Percentiles rank a stretch among this genome's conserved stretches.
phyloP scores from a whole-genome alignment of 2,113 vertebrate genomes.

The Syngnathus typhle region DNA sequence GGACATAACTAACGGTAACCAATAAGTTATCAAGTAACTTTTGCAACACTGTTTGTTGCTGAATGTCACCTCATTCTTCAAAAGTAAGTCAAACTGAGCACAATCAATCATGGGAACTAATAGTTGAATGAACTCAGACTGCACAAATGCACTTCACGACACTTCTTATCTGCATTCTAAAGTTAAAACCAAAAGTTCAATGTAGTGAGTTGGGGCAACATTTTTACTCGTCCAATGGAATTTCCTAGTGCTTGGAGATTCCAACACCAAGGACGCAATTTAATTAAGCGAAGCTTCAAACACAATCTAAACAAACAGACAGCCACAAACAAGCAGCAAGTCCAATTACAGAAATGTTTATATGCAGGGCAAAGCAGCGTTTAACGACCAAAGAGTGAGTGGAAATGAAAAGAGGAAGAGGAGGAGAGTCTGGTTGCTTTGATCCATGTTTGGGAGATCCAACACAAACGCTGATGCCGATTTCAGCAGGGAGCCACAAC shows the following conservation, averaged over 20 bases:
- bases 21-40: not conserved
- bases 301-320: constrained; percentile 55
- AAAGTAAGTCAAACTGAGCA: not conserved
- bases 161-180: not conserved
- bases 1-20: not conserved
- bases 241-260: constrained; percentile 25
- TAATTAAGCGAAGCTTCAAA: constrained; percentile 61
- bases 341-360: constrained; percentile 57
- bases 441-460: constrained; percentile 40
- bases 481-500: constrained; percentile 25
- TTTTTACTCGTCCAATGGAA: not conserved
- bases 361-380: constrained; percentile 51
- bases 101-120: not conserved
- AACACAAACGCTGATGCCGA: constrained; percentile 24
- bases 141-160: not conserved
- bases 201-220: constrained; percentile 14
- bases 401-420: constrained; percentile 17
- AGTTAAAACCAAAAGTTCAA: constrained; percentile 8
- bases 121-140: not conserved
- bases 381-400: constrained; percentile 20
- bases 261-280: constrained; percentile 46
- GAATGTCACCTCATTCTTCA: not conserved
- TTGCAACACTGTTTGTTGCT: not conserved
- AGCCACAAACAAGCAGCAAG: constrained; percentile 57
- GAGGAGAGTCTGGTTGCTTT: constrained; percentile 33